Conservation (phyloP, 2,888 invertebrate genomes). For the Lissocephala sabroskyi region DNA sequence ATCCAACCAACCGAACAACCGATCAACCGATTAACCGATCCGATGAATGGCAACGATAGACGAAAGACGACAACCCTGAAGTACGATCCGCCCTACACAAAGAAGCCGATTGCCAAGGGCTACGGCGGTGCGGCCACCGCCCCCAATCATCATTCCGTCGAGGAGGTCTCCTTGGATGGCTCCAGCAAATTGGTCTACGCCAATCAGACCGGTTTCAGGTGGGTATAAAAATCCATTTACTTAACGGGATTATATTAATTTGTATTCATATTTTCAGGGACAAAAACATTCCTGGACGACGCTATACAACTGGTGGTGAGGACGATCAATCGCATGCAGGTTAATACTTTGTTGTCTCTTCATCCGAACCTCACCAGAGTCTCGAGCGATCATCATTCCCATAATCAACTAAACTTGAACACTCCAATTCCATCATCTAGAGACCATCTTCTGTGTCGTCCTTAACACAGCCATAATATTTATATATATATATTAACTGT, state of each 20-base stretch:
- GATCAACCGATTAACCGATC: constrained; percentile 19
- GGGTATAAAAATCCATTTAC: constrained; percentile 38
- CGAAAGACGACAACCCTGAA: constrained; percentile 92
- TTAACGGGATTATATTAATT: background rate
- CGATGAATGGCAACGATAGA: constrained; percentile 73
- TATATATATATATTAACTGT: too few relatives aligned
- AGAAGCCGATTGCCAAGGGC: constrained; percentile 85
- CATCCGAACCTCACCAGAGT: too few relatives aligned
- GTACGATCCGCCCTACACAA: constrained; percentile 89
- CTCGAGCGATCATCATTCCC: too few relatives aligned
- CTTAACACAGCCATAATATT: too few relatives aligned
- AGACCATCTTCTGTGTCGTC: too few relatives aligned
- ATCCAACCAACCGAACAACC: constrained; percentile 17
- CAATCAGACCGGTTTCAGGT: constrained; percentile 80
- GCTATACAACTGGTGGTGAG: constrained; percentile 81
- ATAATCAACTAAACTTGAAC: too few relatives aligned
- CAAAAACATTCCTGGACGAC: constrained; percentile 86
- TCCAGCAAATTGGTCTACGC: constrained; percentile 89
- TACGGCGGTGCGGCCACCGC: constrained; percentile 77
- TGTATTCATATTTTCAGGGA: constrained; percentile 76
- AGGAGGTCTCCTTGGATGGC: constrained; percentile 85
- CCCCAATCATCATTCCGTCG: constrained; percentile 82
- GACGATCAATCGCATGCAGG: constrained; percentile 86
- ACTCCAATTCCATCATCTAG: too few relatives aligned
- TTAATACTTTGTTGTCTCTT: constrained; percentile 65